A percentile compares a stretch with the other conserved stretches of the same genome.
Conservation (phyloP, 2,797 vertebrate species). For the Streptopelia turtur region DNA sequence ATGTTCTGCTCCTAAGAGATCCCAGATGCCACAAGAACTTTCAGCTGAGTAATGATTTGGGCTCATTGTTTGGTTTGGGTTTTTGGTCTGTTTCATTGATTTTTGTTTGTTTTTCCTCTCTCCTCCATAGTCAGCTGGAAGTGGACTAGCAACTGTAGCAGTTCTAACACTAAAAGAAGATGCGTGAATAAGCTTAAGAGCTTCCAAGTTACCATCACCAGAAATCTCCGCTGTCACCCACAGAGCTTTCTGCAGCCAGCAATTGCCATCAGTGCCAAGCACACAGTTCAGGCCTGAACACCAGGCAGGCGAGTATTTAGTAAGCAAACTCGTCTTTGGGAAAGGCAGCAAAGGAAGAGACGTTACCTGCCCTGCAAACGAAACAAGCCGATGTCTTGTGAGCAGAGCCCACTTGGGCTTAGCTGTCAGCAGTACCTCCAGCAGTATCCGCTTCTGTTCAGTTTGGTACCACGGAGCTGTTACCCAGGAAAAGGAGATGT, state of each 20-base stretch:
- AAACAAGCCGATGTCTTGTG: not conserved
- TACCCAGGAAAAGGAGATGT: constrained; percentile 23
- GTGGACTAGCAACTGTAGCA: not conserved
- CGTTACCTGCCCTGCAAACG: not conserved
- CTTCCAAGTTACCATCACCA: not conserved
- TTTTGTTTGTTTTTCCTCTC: not conserved
- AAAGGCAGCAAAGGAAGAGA: not conserved
- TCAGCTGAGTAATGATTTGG: not conserved
- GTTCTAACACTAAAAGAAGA: not conserved
- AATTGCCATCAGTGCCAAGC: not conserved
- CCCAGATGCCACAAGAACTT: not conserved
- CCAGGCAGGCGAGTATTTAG: not conserved
- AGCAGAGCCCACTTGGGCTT: not conserved
- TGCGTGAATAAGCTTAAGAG: not conserved
- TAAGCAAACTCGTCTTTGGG: not conserved
- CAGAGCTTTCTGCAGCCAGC: not conserved
- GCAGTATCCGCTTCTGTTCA: not conserved
- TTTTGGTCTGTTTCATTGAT: not conserved
- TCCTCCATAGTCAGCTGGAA: not conserved
- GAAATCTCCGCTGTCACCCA: not conserved
- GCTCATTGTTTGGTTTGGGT: not conserved
- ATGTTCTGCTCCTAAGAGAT: not conserved
- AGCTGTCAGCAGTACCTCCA: not conserved
- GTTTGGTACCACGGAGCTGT: not conserved
- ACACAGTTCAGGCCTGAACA: not conserved